Evolutionary conservation across 92 coral and sea anemone genomes (phyloP).

Genomic region (Galaxea fascicularis): DNA sequence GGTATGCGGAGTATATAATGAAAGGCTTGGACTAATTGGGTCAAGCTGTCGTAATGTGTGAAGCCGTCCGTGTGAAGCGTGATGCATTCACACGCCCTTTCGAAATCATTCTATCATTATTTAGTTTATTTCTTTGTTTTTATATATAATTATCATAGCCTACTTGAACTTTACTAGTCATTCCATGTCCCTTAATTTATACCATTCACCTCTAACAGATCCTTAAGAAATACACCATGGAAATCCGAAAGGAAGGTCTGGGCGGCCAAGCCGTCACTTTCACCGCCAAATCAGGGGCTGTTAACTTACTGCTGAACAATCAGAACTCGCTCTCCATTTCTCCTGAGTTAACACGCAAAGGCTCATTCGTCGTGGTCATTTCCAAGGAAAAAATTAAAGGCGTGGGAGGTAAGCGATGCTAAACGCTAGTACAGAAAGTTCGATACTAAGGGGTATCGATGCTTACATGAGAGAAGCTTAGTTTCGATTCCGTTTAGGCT

Average conservation of each 20-base stretch:
- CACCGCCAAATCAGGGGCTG: conserved; percentile 68
- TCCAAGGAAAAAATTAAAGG: conserved; percentile 44
- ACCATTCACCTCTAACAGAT: conserved; percentile 33
- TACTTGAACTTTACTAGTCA: background rate
- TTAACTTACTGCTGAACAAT: conserved; percentile 72
- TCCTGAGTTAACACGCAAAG: conserved; percentile 48
- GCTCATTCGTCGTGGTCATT: conserved; percentile 61
- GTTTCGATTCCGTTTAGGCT: background rate
- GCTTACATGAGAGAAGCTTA: background rate
- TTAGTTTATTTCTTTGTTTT: no score
- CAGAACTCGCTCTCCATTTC: conserved; percentile 72
- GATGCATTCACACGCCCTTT: no score
- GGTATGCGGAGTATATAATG: no score
- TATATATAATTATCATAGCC: no score
- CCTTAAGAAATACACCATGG: conserved; percentile 53
- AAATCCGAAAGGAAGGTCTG: conserved; percentile 57
- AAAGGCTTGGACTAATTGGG: no score
- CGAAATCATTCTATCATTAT: no score
- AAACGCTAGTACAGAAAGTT: background rate
- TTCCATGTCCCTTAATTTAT: no score
- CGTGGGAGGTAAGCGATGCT: conserved; percentile 56
- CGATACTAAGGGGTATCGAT: background rate
- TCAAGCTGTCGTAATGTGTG: no score
- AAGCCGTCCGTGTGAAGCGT: no score
- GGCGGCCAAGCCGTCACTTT: conserved; percentile 66